Conservation (phyloP, 2,888 invertebrate species). For the Polydrusus cervinus region DNA sequence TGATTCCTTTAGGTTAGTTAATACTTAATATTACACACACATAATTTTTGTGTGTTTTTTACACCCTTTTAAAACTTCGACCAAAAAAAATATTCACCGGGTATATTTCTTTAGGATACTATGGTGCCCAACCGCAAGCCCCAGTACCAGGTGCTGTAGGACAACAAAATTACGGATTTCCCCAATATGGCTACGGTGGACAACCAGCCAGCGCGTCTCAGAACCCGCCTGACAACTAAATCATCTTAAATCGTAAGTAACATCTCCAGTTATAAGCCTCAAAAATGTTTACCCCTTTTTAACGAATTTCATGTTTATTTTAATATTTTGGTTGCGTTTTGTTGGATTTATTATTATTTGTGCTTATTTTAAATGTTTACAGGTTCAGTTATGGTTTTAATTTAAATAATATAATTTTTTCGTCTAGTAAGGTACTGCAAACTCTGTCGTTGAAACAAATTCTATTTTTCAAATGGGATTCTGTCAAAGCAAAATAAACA, state of each 20-base stretch:
- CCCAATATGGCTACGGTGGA: slow-evolving; percentile 70
- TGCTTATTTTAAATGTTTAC: neutral
- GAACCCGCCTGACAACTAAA: slow-evolving; percentile 40
- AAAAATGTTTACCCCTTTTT: slow-evolving; percentile 12
- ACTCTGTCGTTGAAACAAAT: neutral
- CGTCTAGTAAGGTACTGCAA: slow-evolving; percentile 12
- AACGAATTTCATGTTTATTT: slow-evolving; percentile 1
- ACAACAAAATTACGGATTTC: slow-evolving; percentile 70
- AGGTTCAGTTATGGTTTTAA: neutral
- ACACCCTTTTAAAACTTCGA: no score
- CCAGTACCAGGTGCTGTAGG: slow-evolving; percentile 66
- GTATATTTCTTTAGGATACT: slow-evolving; percentile 62
- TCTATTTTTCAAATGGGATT: no score
- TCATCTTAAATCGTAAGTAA: slow-evolving; percentile 33
- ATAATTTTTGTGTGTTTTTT: no score
- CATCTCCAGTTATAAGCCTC: neutral
- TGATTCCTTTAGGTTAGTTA: no score
- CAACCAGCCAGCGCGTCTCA: slow-evolving; percentile 57
- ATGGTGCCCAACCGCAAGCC: slow-evolving; percentile 67
- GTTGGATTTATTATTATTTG: slow-evolving; percentile 9
- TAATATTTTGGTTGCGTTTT: slow-evolving; percentile 14
- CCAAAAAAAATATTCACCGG: neutral
- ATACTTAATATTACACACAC: no score
- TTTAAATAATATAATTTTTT: neutral
- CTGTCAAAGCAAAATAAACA: no score